Base-by-base conservation (phyloP, 1,140 invertebrate species). In the Venturia canescens region DNA sequence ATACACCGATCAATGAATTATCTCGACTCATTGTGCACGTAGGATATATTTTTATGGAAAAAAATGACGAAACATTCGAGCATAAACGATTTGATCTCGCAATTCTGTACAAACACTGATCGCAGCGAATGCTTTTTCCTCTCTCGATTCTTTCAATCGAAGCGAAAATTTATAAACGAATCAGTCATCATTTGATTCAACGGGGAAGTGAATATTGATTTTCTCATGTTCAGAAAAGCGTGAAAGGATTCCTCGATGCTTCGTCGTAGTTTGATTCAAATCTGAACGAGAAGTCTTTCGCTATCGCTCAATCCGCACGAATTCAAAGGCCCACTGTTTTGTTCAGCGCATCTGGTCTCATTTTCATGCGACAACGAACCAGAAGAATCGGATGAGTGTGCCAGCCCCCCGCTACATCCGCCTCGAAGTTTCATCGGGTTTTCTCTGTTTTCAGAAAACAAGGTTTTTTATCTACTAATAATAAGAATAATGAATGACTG, bases 321-420 rank as follows among this genome's bases (percentile, higher is more conserved):
- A 34, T 38, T 76, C n/a, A 76, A 63, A 60, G 74, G 50, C 23
- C 34, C 53, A 76, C 74, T 76, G 74, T 76, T 76, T 76, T 26
- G 38, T 38, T 31, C 27, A 13, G 3, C 74, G 50, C 74, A 76
- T 76, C 74, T 76, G 74, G 21, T 72, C 70, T 38, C 38, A 23
- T 80, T 71, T 80, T 80, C 79, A 80, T 71, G 79, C 79, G 44
- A 75, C 53, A 75, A 44, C n/a, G 29, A 67, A 72, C 50, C 27
- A 66, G 75, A 53, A 75, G 63, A 78, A 60, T 75, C 21, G 67
- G n/a, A 21, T 27, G 80, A 31, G 74, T 78, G 80, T 66, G 71
- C 27, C n/a, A 66, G n/a, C 34, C 50, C 34, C 50, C 79, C 21
- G 26, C 50, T 15, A 7, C 53, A 26, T 23, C 16, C 23, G n/a